A percentile compares a stretch with the other conserved stretches of the same genome.
These are phyloP conservation scores for Parauchenoglanis ngamensis DNA, from an alignment of 2,797 vertebrate genomes.

Conservation along the genomic window DNA sequence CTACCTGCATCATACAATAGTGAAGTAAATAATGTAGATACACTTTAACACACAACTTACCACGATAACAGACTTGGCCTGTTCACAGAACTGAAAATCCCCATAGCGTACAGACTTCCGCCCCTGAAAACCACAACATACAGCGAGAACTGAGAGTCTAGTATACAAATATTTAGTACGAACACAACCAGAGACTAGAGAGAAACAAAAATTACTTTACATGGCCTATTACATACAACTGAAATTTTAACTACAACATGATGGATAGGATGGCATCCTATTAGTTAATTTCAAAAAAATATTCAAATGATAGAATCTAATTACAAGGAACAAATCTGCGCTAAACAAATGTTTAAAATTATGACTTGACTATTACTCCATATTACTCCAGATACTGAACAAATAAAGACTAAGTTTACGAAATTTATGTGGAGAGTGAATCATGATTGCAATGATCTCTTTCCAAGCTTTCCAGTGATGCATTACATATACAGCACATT, in stretches of 20 bases:
- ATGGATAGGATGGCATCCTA: no score
- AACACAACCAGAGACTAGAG: neutral
- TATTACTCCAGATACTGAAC: no score
- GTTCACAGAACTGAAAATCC: conserved; percentile 92
- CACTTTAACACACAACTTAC: conserved; percentile 71
- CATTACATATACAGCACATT: neutral
- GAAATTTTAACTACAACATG: no score
- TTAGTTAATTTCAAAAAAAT: no score
- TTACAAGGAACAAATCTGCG: neutral
- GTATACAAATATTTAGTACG: neutral
- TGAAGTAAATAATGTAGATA: neutral
- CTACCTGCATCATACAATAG: neutral
- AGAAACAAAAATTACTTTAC: neutral
- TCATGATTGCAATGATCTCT: neutral
- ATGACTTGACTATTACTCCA: neutral
- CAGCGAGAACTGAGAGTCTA: conserved; percentile 13
- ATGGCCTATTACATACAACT: neutral
- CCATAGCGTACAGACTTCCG: conserved; percentile 93
- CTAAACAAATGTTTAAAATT: neutral
- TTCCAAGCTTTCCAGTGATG: neutral
- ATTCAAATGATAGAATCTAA: no score
- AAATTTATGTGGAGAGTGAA: neutral
- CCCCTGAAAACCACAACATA: conserved; percentile 74
- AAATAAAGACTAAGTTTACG: neutral
- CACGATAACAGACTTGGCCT: conserved; percentile 94